Conservation (phyloP, 2,113 vertebrate species). For the Psilopsiagon aymara region DNA sequence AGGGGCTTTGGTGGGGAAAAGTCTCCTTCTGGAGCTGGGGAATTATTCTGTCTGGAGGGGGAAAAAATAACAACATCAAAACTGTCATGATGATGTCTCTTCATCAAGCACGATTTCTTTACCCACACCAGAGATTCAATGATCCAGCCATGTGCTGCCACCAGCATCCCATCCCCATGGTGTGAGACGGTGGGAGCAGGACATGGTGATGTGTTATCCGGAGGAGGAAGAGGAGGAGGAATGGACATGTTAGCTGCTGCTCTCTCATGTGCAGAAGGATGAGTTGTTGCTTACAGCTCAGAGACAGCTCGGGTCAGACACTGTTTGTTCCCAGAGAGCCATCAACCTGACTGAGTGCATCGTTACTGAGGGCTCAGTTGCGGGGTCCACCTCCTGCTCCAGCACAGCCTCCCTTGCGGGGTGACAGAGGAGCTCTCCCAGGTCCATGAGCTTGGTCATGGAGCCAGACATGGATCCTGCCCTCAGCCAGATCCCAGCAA, state of each 20-base stretch:
- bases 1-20: background rate
- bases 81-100: background rate
- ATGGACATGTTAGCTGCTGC: background rate
- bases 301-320: background rate
- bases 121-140: rapidly evolving
- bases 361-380: background rate
- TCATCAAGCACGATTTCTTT: background rate
- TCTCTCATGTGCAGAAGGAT: background rate
- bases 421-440: background rate
- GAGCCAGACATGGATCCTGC: background rate
- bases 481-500: background rate
- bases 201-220: rapidly evolving
- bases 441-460: rapidly evolving
- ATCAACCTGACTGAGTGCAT: background rate
- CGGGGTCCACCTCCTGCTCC: background rate
- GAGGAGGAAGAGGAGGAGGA: background rate
- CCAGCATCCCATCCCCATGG: background rate
- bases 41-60: background rate
- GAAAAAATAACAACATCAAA: background rate
- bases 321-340: background rate
- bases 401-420: rapidly evolving
- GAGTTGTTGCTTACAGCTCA: background rate
- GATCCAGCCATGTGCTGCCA: background rate
- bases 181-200: background rate
- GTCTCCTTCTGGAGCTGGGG: background rate